Percentiles rank a stretch among this genome's conserved stretches.
These are phyloP conservation scores for Apis florea DNA, from an alignment of 1,140 invertebrate species.

Conservation along the genomic window DNA sequence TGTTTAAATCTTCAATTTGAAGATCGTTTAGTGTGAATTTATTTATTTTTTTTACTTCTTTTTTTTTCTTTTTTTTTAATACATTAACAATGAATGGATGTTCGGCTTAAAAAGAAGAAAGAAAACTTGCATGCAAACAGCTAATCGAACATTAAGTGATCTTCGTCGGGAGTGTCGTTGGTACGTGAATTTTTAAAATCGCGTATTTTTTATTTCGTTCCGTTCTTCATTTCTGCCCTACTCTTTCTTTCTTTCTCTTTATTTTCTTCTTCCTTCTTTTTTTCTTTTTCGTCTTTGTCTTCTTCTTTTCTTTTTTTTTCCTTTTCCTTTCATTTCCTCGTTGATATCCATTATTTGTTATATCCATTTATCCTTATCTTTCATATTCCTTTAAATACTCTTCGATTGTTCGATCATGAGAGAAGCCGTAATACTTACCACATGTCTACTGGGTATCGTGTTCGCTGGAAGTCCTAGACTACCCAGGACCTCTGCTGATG, in stretches of 20 bases:
- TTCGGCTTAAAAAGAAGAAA: conserved; percentile 6
- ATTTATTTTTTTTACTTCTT: too few relatives aligned
- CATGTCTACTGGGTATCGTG: conserved; percentile 74
- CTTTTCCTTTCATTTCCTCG: neutral
- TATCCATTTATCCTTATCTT: neutral
- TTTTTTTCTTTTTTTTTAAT: too few relatives aligned
- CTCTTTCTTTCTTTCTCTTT: too few relatives aligned
- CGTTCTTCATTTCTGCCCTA: neutral
- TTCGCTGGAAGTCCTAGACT: conserved; percentile 75
- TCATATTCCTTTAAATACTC: conserved; percentile 4
- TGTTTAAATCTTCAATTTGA: neutral
- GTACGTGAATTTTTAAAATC: conserved; percentile 33
- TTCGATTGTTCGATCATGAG: conserved; percentile 66
- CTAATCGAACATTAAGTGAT: conserved; percentile 17
- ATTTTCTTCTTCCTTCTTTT: neutral
- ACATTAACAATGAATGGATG: conserved; percentile 4
- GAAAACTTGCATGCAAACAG: neutral
- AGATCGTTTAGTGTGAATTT: neutral
- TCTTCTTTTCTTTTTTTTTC: neutral
- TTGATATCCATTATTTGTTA: neutral
- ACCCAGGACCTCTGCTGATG: conserved; percentile 76
- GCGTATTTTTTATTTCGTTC: neutral
- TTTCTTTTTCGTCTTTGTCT: neutral
- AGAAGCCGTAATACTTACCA: conserved; percentile 70
- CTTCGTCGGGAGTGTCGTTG: conserved; percentile 20